Evolutionary conservation across 2,888 invertebrate species (phyloP), one percentile per base, ranked within the genome.

Genomic region (Cancer borealis): DNA sequence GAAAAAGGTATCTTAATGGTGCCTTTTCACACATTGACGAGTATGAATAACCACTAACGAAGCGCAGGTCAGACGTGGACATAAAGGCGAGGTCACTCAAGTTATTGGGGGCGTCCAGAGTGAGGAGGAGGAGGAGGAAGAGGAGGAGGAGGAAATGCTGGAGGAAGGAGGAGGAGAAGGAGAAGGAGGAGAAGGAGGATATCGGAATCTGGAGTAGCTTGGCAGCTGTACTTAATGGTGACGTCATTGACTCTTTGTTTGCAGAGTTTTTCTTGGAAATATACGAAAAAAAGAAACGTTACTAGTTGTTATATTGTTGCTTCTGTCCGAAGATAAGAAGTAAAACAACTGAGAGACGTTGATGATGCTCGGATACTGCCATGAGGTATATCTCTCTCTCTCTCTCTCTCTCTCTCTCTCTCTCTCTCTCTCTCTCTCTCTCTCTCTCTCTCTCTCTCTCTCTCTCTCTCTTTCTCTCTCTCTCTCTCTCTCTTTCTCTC

Each of bases 41-140:
- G 73, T 47, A 89, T 93, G 93, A 93, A 93, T 93, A 90, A 89
- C 93, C 89, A 46, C 93, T 93, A 93, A 93, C 93, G 93, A 93
- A 93, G 89, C 88, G 26, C 87, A 87, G 87, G 49, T 84, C 87
- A 49, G 30, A 79, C 84, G 39, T 49, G 54, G 39, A 30, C 66
- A 92, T 39, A 88, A 66, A 88, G 73, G 54, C 87, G 46, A 21
- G 92, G 66, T 88, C 88, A 47, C 60, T 30, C 45, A 66, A 92
- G 66, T 60, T 60, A 88, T 49, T 30, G 54, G 30, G 47, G 39
- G 79, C 88, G 46, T 8, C 46, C 14, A 4, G 14, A 88, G 39
- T 46, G 4, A 49, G 46, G 46, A 46, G 47, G 46, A 47, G 88
- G 88, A 47, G 79, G 79, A 79, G 30, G 79, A 79, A 6, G 79